These are phyloP conservation scores for Bombus vancouverensis DNA, from an alignment of 1,140 invertebrate species.

Conservation along the genomic window DNA sequence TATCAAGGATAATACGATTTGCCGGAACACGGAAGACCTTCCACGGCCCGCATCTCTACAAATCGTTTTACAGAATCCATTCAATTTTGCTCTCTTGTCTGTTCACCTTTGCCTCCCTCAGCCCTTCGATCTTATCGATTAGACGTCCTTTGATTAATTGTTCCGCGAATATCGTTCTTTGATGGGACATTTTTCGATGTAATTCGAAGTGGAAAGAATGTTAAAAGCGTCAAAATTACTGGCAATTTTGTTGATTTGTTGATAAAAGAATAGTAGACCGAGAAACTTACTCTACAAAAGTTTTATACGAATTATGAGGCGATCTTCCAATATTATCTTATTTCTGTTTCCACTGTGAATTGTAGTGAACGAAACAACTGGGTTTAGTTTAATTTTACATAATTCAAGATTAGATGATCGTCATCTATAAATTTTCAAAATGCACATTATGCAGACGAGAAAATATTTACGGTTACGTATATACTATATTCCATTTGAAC, in stretches of 20 bases:
- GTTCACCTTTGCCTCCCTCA: neutral
- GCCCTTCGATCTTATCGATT: constrained; percentile 20
- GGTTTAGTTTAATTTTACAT: neutral
- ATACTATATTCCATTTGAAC: neutral
- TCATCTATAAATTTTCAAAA: neutral
- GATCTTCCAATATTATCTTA: neutral
- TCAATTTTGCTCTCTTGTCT: constrained; percentile 50
- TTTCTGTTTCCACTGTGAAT: neutral
- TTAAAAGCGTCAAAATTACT: neutral
- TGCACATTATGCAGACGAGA: neutral
- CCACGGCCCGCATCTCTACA: constrained; percentile 40
- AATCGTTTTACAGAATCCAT: constrained; percentile 53
- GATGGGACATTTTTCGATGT: neutral
- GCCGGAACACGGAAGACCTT: constrained; percentile 32
- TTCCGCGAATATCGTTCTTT: constrained; percentile 1
- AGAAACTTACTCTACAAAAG: neutral
- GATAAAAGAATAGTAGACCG: neutral
- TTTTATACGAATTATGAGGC: neutral
- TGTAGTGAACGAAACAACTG: too few species aligned
- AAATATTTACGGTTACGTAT: neutral
- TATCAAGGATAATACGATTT: constrained; percentile 53
- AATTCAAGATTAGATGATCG: neutral
- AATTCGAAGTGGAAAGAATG: too few species aligned
- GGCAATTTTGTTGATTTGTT: neutral
- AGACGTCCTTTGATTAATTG: constrained; percentile 40